Percentiles rank a stretch among this genome's conserved stretches.
Conservation (phyloP, 2,888 invertebrate genomes). For the Nomada flava region DNA sequence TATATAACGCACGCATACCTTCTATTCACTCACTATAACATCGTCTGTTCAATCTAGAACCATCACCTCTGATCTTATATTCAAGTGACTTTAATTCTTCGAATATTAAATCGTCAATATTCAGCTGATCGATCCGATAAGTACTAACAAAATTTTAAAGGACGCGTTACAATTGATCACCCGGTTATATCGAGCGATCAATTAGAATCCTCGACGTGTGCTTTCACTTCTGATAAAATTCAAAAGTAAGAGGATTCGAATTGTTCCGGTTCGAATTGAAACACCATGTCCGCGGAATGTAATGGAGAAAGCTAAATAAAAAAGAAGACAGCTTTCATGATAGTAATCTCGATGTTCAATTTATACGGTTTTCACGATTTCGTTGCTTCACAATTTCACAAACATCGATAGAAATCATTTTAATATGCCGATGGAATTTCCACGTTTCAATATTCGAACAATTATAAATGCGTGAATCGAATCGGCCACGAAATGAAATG, state of each 20-base stretch:
- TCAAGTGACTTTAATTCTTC: conserved; percentile 4
- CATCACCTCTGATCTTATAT: conserved; percentile 6
- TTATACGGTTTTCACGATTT: neutral
- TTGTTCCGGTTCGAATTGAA: neutral
- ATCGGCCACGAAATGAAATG: neutral
- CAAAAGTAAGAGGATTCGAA: neutral
- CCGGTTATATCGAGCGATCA: neutral
- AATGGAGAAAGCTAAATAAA: neutral
- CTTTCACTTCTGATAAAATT: neutral
- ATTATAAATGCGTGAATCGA: neutral
- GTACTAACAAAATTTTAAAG: neutral
- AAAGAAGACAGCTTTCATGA: neutral
- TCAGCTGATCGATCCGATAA: neutral
- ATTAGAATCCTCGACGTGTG: neutral
- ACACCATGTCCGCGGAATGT: too few relatives aligned
- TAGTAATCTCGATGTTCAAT: neutral
- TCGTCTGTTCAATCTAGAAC: conserved; percentile 9
- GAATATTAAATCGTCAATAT: neutral
- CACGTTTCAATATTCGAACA: neutral
- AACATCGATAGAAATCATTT: neutral
- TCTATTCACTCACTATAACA: conserved; percentile 8
- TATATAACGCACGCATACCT: conserved; percentile 22
- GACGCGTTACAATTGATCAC: neutral
- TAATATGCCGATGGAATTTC: neutral
- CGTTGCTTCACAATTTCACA: neutral